Conservation (phyloP, 2,797 vertebrate species). For the Sebastes oblongus region DNA sequence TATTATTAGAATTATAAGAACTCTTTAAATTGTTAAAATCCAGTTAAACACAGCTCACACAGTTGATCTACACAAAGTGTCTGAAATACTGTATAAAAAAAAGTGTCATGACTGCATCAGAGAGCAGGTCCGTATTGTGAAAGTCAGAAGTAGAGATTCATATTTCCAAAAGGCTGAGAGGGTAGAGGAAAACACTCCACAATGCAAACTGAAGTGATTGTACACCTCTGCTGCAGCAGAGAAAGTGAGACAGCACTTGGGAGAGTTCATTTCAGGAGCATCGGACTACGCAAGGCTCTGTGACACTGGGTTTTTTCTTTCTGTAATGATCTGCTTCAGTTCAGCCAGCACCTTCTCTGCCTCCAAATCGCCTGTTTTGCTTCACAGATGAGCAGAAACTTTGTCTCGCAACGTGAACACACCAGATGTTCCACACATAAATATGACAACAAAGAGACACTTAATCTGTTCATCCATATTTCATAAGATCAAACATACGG, state of each 20-base stretch:
- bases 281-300: background rate
- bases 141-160: background rate
- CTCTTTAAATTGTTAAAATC: background rate
- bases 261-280: slow-evolving; percentile 30
- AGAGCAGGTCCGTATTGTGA: background rate
- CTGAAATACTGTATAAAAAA: background rate
- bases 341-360: slow-evolving; percentile 30
- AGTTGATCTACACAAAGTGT: background rate
- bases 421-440: slow-evolving; percentile 35
- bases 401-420: background rate
- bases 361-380: slow-evolving; percentile 20
- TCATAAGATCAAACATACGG: background rate
- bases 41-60: background rate
- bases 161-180: background rate
- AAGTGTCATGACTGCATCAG: background rate
- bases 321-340: slow-evolving; percentile 24
- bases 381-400: slow-evolving; percentile 30
- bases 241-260: slow-evolving; percentile 11
- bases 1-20: too few relatives aligned
- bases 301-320: background rate
- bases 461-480: background rate
- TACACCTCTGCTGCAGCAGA: background rate
- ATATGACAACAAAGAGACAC: slow-evolving; percentile 17
- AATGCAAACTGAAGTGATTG: background rate
- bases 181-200: background rate